Base-by-base conservation (phyloP, 1,140 invertebrate species). In the Drosophila seguyi region DNA sequence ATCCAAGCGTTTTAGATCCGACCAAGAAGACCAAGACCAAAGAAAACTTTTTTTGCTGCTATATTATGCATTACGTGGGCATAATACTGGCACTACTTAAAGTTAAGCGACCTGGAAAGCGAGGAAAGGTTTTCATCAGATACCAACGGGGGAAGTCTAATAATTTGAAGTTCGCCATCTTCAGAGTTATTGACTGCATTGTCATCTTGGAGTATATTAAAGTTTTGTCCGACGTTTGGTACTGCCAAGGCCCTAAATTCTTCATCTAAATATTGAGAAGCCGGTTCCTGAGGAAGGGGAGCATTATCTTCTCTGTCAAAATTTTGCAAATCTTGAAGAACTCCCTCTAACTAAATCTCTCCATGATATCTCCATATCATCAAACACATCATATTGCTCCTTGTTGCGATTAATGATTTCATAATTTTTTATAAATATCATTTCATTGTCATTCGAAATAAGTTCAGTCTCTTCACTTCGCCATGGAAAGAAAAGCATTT, bases 351-450 rank as follows among this genome's bases (percentile, higher is more conserved):
- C 10, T n/a, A n/a, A n/a, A n/a, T n/a, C n/a, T n/a, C n/a, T n/a
- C n/a, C n/a, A n/a, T n/a, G n/a, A n/a, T n/a, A n/a, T n/a, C n/a
- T 44, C 18, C 41, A 44, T 59, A 34, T 60, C 42, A 4, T 48
- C 14, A 36, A 48, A 48, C 18, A 47, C 42, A 38, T 60, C 42
- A 22, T 34, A 60, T 47, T 60, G 29, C 11, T n/a, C 13, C 8
- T 47, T 47, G 20, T 36, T 59, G n/a, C 1, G 13, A n/a, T 27
- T 61, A 25, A 45, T 25, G 6, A 25, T 31, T 31, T 31, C 29
- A 31, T 31, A 31, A 31, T 31, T 31, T 10, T 31, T 31, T 31
- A 2, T 31, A 4, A 45, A 45, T 45, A 13, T 45, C 6, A 6
- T 14, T 45, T 45, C 5, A 14, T 22, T 57, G 16, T 29, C 38